Base-by-base conservation (phyloP, 2,888 invertebrate genomes). In the Spilosoma lubricipeda region DNA sequence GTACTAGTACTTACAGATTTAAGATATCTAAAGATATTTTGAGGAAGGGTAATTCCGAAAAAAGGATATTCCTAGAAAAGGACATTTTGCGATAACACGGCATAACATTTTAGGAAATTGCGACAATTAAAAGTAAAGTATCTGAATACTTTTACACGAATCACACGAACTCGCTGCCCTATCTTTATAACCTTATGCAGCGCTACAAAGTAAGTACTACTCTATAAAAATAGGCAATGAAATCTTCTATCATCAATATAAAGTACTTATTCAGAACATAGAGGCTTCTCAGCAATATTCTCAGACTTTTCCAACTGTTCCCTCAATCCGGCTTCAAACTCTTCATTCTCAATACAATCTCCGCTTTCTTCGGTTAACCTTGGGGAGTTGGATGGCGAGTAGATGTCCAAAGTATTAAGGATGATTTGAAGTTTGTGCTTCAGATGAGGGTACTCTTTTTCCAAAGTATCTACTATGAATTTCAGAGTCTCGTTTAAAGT, bases 381-480 rank as follows among this genome's bases (percentile, higher is more conserved):
- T 63, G 94, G 93, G 0, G 92, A 88, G 0, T 84, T 87, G 0
- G 83, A 85, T 1, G 94, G 95, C 2, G 92, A 83, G 75, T 89
- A 85, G 67, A 95, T 93, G 56, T 95, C 94, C 78, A 97, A 85
- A 0, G 96, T 96, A 82, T 97, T 96, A 23, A 89, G 82, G 70
- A 97, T 92, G 9, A 79, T 67, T 42, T 90, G 90, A 23, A 94
- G 79, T 65, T 88, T 92, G 15, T 96, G 94, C 30, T 90, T 89
- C 75, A 96, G 90, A 71, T 96, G 93, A 0, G 98, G 97, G 92
- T 97, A 97, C 81, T 97, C 97, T 9, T 90, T 92, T 42, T 91
- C 87, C 4, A 98, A 91, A 67, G 94, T 93, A 69, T 97, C 96
- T 23, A 97, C 94, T 5, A 97, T 93, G 79, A 94, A 93, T 65